phyloP scores from a whole-genome alignment of 2,797 vertebrate species.

The Toxotes lorentzi region DNA sequence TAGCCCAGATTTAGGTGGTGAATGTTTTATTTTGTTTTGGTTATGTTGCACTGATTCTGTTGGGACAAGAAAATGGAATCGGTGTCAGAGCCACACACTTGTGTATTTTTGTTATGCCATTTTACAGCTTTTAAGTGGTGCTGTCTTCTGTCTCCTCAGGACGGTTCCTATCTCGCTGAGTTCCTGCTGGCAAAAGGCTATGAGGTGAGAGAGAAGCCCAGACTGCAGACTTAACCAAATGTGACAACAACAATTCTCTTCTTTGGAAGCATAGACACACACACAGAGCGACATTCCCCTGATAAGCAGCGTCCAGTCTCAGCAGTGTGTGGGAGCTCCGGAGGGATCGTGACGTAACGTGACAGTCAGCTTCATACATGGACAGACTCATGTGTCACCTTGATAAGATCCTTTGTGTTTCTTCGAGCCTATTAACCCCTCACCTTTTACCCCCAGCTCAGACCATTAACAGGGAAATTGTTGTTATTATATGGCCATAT shows the following conservation, averaged over 20 bases:
- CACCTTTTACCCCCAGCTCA: constrained; percentile 56
- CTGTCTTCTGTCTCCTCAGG: constrained; percentile 86
- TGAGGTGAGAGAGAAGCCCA: constrained; percentile 90
- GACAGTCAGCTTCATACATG: constrained; percentile 30
- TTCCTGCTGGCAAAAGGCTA: constrained; percentile 97
- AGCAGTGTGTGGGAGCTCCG: constrained; percentile 45
- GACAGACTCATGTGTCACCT: constrained; percentile 58
- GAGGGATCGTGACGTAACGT: constrained; percentile 68
- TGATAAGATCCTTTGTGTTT: constrained; percentile 55
- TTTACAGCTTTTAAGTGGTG: constrained; percentile 16
- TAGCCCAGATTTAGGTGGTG: background rate
- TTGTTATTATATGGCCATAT: constrained; percentile 51
- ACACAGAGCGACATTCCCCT: constrained; percentile 66
- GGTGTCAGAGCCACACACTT: background rate
- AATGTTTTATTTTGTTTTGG: constrained; percentile 8
- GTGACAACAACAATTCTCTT: background rate
- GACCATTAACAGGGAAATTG: constrained; percentile 63
- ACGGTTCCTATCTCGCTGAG: constrained; percentile 99
- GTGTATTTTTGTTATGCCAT: background rate
- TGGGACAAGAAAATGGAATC: no score
- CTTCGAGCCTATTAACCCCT: constrained; percentile 55
- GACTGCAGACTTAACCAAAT: background rate
- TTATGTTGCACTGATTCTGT: constrained; percentile 7
- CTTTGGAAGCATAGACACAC: constrained; percentile 12
- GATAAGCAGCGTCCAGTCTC: constrained; percentile 80